phyloP scores from a whole-genome alignment of 1,140 invertebrate genomes.

The Drosophila ficusphila region DNA sequence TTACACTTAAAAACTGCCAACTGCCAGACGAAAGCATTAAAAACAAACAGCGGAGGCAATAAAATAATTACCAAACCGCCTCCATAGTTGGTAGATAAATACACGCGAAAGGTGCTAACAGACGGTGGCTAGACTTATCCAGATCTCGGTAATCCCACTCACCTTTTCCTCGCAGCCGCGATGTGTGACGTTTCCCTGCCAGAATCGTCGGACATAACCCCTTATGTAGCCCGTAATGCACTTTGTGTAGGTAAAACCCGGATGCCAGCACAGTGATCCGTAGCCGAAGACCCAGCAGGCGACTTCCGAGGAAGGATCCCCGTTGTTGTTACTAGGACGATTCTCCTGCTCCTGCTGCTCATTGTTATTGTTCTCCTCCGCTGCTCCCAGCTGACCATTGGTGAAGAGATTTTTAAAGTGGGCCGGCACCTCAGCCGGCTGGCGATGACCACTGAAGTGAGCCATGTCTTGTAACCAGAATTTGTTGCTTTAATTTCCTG shows the following conservation, averaged over 20 bases:
- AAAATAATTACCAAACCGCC: constrained; percentile 31
- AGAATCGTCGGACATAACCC: constrained; percentile 92
- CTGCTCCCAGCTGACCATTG: constrained; percentile 55
- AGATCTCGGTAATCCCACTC: constrained; percentile 59
- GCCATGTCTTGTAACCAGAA: constrained; percentile 44
- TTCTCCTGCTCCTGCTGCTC: constrained; percentile 39
- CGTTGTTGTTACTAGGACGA: constrained; percentile 33
- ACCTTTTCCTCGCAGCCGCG: constrained; percentile 92
- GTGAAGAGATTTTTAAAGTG: constrained; percentile 76
- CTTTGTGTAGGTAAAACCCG: constrained; percentile 91
- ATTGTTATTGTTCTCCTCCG: constrained; percentile 45
- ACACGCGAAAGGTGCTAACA: constrained; percentile 8
- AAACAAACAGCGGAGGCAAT: constrained; percentile 24
- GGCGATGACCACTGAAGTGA: constrained; percentile 60
- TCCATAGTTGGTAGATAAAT: constrained; percentile 13
- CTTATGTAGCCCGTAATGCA: constrained; percentile 88
- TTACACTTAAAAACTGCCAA: constrained; percentile 10
- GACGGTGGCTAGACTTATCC: constrained; percentile 13
- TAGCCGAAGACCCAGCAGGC: constrained; percentile 93
- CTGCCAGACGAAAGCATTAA: constrained; percentile 29
- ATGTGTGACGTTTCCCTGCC: constrained; percentile 94
- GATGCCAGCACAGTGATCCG: constrained; percentile 94
- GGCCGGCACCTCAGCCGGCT: constrained; percentile 51
- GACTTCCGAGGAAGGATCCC: constrained; percentile 33
- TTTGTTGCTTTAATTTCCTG: not conserved